phyloP scores from a whole-genome alignment of 2,888 invertebrate genomes.

The Drosophila acutilabella region DNA sequence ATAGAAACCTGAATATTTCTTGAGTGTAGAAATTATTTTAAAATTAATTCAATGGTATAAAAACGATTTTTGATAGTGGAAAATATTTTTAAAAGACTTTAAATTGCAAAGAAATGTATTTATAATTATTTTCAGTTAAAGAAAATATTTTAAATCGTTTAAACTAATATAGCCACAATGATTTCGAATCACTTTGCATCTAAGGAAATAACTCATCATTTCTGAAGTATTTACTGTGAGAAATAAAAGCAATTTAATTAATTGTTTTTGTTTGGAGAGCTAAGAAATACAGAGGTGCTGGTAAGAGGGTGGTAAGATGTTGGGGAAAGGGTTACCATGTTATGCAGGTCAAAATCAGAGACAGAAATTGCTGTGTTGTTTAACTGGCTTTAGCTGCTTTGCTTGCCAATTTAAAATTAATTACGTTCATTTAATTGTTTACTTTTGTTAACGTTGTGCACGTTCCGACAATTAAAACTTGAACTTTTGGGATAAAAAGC shows the following conservation, averaged over 20 bases:
- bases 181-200: conserved; percentile 5
- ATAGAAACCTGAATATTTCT: too few relatives aligned
- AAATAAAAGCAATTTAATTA: conserved; percentile 35
- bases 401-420: conserved; percentile 67
- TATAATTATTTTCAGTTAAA: too few relatives aligned
- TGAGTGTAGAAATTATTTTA: too few relatives aligned
- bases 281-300: neutral
- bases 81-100: too few relatives aligned
- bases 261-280: conserved; percentile 23
- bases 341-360: conserved; percentile 51
- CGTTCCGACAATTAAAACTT: conserved; percentile 64
- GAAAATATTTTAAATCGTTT: too few relatives aligned
- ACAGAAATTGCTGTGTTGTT: conserved; percentile 44
- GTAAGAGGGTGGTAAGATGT: neutral
- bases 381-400: conserved; percentile 41
- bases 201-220: conserved; percentile 6
- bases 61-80: too few relatives aligned
- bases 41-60: too few relatives aligned
- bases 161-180: too few relatives aligned
- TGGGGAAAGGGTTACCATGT: neutral
- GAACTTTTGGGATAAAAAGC: conserved; percentile 70
- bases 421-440: conserved; percentile 73
- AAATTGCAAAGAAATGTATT: too few relatives aligned
- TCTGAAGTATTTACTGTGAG: conserved; percentile 12
- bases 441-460: conserved; percentile 62